A percentile compares a stretch with the other conserved stretches of the same genome.
These are phyloP conservation scores for Masnerella sp. DNA, from an alignment of 2,888 invertebrate genomes.

Conservation along the genomic window DNA sequence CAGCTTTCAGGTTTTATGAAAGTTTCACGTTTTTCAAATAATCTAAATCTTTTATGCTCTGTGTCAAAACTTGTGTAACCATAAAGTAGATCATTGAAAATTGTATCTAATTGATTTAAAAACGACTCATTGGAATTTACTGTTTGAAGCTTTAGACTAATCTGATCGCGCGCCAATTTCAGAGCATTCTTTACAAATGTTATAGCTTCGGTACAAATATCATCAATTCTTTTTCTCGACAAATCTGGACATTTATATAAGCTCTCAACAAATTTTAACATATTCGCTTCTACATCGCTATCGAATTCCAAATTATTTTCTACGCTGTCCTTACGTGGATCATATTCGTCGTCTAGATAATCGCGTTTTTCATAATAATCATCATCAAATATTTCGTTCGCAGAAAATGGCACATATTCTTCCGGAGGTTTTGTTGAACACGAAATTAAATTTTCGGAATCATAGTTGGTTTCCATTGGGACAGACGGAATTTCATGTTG, in stretches of 20 bases:
- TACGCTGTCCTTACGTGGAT: neutral
- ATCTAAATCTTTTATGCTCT: conserved; percentile 8
- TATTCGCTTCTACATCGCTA: neutral
- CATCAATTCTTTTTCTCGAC: conserved; percentile 12
- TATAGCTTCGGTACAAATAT: neutral
- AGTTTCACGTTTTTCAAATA: conserved; percentile 16
- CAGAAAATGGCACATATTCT: too few relatives aligned
- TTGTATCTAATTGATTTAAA: conserved; percentile 1
- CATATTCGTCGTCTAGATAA: neutral
- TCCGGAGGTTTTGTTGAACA: too few relatives aligned
- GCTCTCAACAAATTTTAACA: conserved; percentile 14
- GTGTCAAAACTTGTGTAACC: neutral
- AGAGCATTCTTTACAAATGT: neutral
- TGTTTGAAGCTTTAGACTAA: neutral
- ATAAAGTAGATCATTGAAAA: neutral
- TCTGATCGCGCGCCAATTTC: neutral
- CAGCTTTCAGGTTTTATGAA: conserved; percentile 5
- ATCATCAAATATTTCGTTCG: too few relatives aligned
- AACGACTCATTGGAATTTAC: neutral
- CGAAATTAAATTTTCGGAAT: too few relatives aligned
- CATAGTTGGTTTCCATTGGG: too few relatives aligned
- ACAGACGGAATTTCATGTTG: neutral
- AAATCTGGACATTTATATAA: conserved; percentile 25
- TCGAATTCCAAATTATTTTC: neutral
- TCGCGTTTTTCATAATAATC: too few relatives aligned